Evolutionary conservation across 2,113 vertebrate genomes (phyloP).

Genomic region (Lontra canadensis): DNA sequence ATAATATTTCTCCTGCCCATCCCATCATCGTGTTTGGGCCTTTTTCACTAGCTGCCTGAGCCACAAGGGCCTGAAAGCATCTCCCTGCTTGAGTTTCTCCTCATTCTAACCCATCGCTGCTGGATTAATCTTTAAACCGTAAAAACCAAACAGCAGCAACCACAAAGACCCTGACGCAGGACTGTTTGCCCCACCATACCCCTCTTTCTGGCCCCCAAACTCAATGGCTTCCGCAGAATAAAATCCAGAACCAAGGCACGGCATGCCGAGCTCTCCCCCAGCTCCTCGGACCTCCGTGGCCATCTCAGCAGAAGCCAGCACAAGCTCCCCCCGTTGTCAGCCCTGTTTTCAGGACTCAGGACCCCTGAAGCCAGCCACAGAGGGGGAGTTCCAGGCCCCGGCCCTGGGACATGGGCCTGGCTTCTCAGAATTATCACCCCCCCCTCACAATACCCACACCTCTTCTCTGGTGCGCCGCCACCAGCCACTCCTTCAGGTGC

Average conservation of each 20-base stretch:
- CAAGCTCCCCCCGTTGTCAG: neutral
- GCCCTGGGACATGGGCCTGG: neutral
- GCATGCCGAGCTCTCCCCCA: neutral
- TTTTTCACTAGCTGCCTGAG: neutral
- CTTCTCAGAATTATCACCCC: neutral
- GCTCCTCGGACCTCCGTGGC: neutral
- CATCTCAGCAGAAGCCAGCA: neutral
- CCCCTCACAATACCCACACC: neutral
- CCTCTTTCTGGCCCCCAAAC: neutral
- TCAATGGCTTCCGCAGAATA: neutral
- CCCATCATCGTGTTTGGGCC: neutral
- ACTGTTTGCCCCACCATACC: neutral
- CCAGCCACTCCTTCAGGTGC: neutral
- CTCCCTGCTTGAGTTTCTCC: neutral
- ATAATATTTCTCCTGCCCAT: neutral
- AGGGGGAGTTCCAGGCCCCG: fast-evolving
- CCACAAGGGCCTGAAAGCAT: neutral
- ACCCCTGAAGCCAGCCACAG: neutral
- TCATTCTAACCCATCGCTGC: neutral
- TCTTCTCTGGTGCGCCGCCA: neutral
- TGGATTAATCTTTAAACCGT: neutral
- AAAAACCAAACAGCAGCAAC: neutral
- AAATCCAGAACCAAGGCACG: neutral
- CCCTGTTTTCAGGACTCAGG: neutral
- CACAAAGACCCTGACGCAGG: neutral